Conservation (phyloP, 2,113 vertebrate genomes). For the Leucosticte australis region DNA sequence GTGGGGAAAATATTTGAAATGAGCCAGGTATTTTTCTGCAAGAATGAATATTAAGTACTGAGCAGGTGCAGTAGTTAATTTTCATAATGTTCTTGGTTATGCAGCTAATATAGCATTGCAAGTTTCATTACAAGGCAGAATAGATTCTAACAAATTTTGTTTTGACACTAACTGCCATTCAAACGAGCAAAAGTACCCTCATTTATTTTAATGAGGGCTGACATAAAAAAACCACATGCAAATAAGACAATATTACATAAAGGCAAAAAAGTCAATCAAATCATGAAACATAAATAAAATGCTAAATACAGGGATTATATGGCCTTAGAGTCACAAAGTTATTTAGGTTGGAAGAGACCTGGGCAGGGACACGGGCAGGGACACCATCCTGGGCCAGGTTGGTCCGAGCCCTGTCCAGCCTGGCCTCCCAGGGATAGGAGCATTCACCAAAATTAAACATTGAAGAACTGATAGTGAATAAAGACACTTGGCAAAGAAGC, state of each 20-base stretch:
- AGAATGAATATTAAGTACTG: conserved; percentile 30
- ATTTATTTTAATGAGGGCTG: conserved; percentile 45
- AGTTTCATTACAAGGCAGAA: conserved; percentile 57
- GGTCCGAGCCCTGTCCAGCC: neutral
- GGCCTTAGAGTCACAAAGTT: neutral
- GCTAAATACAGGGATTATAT: neutral
- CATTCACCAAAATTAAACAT: neutral
- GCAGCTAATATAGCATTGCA: conserved; percentile 45
- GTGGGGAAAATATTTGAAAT: neutral
- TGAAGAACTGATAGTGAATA: neutral
- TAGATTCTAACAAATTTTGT: conserved; percentile 49
- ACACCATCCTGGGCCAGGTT: neutral
- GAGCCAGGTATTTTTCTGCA: conserved; percentile 7
- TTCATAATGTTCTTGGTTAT: conserved; percentile 54
- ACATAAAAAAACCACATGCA: neutral
- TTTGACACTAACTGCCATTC: conserved; percentile 65
- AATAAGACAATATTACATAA: conserved; percentile 2
- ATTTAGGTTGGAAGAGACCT: neutral
- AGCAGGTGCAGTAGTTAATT: conserved; percentile 62
- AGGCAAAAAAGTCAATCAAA: conserved; percentile 1
- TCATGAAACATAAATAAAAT: neutral
- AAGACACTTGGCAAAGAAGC: neutral
- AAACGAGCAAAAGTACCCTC: conserved; percentile 21
- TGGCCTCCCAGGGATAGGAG: neutral
- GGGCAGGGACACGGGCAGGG: neutral